These are phyloP conservation scores for Exocentrus adspersus DNA, from an alignment of 2,888 invertebrate species.

Conservation along the genomic window DNA sequence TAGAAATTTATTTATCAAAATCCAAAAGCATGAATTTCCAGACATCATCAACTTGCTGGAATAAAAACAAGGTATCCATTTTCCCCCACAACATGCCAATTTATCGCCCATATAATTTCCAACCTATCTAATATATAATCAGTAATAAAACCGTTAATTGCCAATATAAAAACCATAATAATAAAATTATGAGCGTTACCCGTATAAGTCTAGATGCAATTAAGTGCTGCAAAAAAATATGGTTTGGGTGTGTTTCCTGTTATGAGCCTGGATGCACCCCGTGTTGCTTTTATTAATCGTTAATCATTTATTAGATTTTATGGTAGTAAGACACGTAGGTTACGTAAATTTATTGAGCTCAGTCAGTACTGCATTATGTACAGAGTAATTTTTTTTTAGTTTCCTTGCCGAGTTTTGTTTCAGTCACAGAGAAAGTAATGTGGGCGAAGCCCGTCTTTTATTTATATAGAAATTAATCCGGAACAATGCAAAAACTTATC, in stretches of 20 bases:
- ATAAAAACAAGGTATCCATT: neutral
- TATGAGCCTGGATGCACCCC: neutral
- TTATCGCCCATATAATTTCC: neutral
- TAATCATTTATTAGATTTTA: neutral
- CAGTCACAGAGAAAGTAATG: no score
- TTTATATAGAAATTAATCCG: no score
- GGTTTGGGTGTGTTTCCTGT: neutral
- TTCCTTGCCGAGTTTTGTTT: no score
- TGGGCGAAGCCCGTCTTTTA: no score
- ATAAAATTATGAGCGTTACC: neutral
- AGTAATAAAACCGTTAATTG: constrained; percentile 1
- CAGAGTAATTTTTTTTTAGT: no score
- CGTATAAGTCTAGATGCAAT: neutral
- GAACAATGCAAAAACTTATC: no score
- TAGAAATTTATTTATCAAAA: no score
- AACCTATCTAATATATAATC: neutral
- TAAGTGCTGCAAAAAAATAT: neutral
- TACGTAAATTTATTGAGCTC: neutral
- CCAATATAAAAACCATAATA: neutral
- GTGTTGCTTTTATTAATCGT: neutral
- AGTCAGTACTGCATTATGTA: no score
- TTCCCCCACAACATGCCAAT: neutral
- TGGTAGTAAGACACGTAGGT: no score
- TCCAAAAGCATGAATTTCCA: no score
- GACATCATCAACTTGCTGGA: neutral